These are phyloP conservation scores for Lacerta bilineata DNA, from an alignment of 2,797 vertebrate species.

Conservation along the genomic window DNA sequence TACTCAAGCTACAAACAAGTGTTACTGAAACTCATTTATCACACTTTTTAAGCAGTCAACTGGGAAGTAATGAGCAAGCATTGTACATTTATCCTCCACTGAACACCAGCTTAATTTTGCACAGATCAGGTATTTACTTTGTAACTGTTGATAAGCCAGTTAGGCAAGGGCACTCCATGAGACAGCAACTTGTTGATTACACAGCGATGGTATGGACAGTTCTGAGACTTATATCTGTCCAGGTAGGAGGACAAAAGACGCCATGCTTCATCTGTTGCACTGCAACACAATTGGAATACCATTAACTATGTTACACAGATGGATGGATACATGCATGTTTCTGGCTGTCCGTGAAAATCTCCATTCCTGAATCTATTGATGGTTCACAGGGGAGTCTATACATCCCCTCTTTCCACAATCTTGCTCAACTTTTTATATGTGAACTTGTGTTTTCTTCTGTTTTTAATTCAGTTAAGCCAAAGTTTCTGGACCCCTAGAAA, in stretches of 20 bases:
- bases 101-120: not conserved
- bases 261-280: slow-evolving; percentile 96
- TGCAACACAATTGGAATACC: slow-evolving; percentile 64
- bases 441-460: too few species aligned
- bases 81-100: fast-evolving
- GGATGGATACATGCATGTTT: not conserved
- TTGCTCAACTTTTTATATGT: not conserved
- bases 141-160: slow-evolving; percentile 92
- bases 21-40: not conserved
- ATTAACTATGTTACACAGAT: not conserved
- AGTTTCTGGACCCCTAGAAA: too few species aligned
- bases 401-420: not conserved
- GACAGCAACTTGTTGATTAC: slow-evolving; percentile 94
- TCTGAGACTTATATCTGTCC: slow-evolving; percentile 84
- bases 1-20: not conserved
- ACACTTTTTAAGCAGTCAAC: not conserved
- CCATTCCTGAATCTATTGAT: not conserved
- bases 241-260: slow-evolving; percentile 89
- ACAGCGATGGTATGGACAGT: slow-evolving; percentile 87
- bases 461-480: too few species aligned
- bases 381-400: not conserved
- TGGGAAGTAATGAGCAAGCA: not conserved
- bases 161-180: slow-evolving; percentile 90
- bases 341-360: not conserved
- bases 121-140: slow-evolving; percentile 84